Conservation (phyloP, 2,888 invertebrate species). For the Metalampra italica region DNA sequence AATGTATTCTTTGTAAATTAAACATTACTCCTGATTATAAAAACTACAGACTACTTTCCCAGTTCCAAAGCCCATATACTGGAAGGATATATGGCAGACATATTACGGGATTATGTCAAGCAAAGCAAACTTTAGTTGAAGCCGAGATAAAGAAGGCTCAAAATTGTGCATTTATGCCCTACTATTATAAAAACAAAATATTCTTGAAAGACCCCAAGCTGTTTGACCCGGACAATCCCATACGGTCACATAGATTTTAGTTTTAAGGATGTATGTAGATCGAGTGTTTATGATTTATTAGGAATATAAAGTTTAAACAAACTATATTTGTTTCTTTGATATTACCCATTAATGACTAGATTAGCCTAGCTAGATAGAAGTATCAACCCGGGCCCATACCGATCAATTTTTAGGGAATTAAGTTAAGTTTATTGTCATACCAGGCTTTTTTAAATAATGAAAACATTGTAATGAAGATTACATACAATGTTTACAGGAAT, state of each 20-base stretch:
- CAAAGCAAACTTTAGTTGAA: slow-evolving; percentile 87
- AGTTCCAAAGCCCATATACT: slow-evolving; percentile 97
- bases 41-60: slow-evolving; percentile 93
- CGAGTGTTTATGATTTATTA: too few relatives aligned
- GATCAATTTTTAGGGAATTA: too few relatives aligned
- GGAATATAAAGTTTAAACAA: too few relatives aligned
- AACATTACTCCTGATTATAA: slow-evolving; percentile 93
- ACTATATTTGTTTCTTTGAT: too few relatives aligned
- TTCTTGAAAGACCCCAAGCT: slow-evolving; percentile 93
- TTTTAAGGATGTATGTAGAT: slow-evolving; percentile 14
- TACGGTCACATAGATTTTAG: slow-evolving; percentile 88
- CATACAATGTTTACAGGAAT: too few relatives aligned
- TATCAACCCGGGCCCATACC: too few relatives aligned
- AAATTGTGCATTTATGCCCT: slow-evolving; percentile 89
- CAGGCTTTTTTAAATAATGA: too few relatives aligned
- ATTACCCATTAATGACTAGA: too few relatives aligned
- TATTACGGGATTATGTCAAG: slow-evolving; percentile 94
- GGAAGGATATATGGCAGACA: slow-evolving; percentile 94
- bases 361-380: too few relatives aligned
- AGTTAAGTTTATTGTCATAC: too few relatives aligned
- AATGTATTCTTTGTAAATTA: slow-evolving; percentile 90
- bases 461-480: too few relatives aligned
- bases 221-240: slow-evolving; percentile 92
- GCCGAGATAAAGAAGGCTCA: slow-evolving; percentile 87
- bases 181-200: slow-evolving; percentile 86